Conservation (phyloP, 2,888 invertebrate species). For the Palloptera scutellata region DNA sequence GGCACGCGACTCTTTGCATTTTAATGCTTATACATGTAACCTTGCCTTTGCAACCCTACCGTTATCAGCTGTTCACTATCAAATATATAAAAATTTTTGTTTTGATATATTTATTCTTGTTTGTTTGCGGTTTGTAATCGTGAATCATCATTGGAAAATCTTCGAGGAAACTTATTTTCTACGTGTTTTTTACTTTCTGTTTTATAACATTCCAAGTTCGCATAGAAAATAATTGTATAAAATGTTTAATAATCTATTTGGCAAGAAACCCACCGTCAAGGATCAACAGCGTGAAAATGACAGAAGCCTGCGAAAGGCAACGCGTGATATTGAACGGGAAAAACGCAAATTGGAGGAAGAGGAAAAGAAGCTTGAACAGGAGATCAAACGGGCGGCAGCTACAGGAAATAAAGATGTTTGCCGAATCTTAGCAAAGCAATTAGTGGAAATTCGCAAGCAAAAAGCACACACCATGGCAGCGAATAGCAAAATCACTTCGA, state of each 20-base stretch:
- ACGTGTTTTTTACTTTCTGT: too few species aligned
- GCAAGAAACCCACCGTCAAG: conserved; percentile 72
- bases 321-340: conserved; percentile 85
- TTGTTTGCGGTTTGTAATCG: not conserved
- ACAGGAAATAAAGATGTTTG: conserved; percentile 87
- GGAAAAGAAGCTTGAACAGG: conserved; percentile 89
- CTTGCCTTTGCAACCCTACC: too few species aligned
- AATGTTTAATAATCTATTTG: conserved; percentile 68
- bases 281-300: conserved; percentile 88
- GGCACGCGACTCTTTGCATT: too few species aligned
- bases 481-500: conserved; percentile 79
- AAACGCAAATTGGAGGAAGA: conserved; percentile 82
- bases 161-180: too few species aligned
- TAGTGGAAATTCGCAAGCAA: conserved; percentile 87
- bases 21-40: too few species aligned
- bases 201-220: too few species aligned
- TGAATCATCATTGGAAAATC: too few species aligned
- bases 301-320: conserved; percentile 78
- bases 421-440: conserved; percentile 85
- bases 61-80: too few species aligned
- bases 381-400: conserved; percentile 89
- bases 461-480: conserved; percentile 84
- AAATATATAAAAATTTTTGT: not conserved
- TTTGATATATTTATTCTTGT: not conserved
- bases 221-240: not conserved